Percentiles rank a stretch among this genome's conserved stretches.
Conservation (phyloP, 2,797 vertebrate species). For the Todus mexicanus region DNA sequence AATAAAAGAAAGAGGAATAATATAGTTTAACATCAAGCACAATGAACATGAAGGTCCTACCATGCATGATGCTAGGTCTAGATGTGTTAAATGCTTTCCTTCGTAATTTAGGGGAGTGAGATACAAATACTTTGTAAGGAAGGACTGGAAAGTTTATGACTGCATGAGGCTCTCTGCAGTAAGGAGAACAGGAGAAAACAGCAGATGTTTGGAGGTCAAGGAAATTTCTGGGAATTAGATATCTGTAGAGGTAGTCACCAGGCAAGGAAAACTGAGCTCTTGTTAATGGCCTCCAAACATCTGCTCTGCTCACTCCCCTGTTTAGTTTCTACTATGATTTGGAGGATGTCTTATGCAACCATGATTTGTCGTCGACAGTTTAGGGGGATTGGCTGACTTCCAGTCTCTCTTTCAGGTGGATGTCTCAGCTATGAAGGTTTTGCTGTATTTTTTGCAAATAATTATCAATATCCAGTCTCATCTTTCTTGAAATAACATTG, state of each 20-base stretch:
- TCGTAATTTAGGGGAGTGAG: slow-evolving; percentile 13
- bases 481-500: neutral
- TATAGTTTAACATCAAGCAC: neutral
- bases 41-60: neutral
- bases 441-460: neutral
- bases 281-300: slow-evolving; percentile 65
- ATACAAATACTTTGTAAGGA: slow-evolving; percentile 14
- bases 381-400: slow-evolving; percentile 37
- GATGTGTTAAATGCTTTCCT: slow-evolving; percentile 19
- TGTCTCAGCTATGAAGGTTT: slow-evolving; percentile 32
- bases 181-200: slow-evolving; percentile 21
- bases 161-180: neutral
- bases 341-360: slow-evolving; percentile 18
- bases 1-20: neutral
- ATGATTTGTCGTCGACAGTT: slow-evolving; percentile 40
- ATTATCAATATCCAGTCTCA: slow-evolving; percentile 5
- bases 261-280: slow-evolving; percentile 62
- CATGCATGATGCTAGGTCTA: neutral
- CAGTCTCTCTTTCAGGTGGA: slow-evolving; percentile 40
- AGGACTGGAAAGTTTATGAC: slow-evolving; percentile 16
- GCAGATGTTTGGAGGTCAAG: slow-evolving; percentile 57
- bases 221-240: slow-evolving; percentile 54
- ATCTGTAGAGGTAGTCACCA: slow-evolving; percentile 62
- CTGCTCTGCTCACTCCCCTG: slow-evolving; percentile 33
- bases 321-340: slow-evolving; percentile 42